Base-by-base conservation (phyloP, 1,140 invertebrate genomes). In the Mizuhopecten yessoensis region DNA sequence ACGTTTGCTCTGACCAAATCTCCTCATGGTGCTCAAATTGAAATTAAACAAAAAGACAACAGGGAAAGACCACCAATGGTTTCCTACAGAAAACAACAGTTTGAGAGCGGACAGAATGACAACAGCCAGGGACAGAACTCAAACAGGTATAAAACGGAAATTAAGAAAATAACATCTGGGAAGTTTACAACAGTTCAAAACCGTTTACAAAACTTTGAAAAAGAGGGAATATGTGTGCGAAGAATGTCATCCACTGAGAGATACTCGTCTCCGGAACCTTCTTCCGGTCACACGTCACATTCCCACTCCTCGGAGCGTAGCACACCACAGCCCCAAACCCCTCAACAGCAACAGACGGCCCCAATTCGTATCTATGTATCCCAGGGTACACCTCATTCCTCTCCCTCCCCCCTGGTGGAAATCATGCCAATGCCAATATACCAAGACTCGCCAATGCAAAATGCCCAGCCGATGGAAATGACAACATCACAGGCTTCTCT, bases 341-440 rank as follows among this genome's bases (percentile, higher is more conserved):
- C 39, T 36, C 90, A 15, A 34, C 45, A 92, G 34, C 90, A 92
- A 33, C 89, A 94, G 86, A 87, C 87, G 17, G 93, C 94, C 23
- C 94, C 95, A 91, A 94, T 95, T 86, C 91, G 94, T 89, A 95
- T 95, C 49, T 94, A 94, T 89, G 94, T 95, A 20, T 95, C 95
- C 33, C 94, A 95, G 57, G 94, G 94, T 20, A 93, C 57, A 87
- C 92, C 92, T 15, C 93, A 91, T 42, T 88, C 92, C 29, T 88
- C 93, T 2, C 91, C 93, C 2, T 94, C 95, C 11, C 94, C 94
- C 0, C 92, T 95, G 88, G 92, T 94, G 9, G 94, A 94, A 87
- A 94, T 94, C 49, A 93, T 94, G 57, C 93, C 92, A 15, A 93
- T 94, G 57, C 93, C 93, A 15, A 91, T 94, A 89, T 93, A 91